These are phyloP conservation scores for Antigone vipio DNA, from an alignment of 2,113 vertebrate species.

Conservation along the genomic window DNA sequence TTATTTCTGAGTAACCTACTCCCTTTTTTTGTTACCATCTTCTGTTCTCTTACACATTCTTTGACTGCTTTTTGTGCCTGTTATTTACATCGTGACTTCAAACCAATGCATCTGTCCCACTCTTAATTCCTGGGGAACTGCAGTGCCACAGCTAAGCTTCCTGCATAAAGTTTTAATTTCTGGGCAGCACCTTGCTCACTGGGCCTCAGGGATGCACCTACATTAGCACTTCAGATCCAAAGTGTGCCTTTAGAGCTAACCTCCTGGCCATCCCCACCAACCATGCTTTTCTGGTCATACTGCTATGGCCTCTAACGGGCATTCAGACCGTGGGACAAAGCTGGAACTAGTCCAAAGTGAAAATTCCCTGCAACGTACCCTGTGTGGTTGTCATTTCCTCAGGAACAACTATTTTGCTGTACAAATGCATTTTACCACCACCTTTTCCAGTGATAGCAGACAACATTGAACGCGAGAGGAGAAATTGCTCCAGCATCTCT, in stretches of 20 bases:
- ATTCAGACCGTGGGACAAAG: background rate
- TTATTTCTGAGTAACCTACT: background rate
- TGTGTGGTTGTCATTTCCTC: background rate
- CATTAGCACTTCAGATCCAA: background rate
- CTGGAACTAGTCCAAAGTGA: background rate
- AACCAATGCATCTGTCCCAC: background rate
- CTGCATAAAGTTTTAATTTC: background rate
- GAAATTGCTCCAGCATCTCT: background rate
- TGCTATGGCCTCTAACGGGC: fast-evolving
- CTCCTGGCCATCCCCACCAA: background rate
- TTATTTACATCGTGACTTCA: conserved; percentile 1
- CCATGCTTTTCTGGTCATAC: background rate
- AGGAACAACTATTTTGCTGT: background rate
- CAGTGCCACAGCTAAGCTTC: background rate
- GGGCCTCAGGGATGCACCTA: background rate
- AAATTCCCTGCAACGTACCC: background rate
- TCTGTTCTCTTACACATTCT: conserved; percentile 9
- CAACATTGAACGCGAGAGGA: fast-evolving
- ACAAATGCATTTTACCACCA: background rate
- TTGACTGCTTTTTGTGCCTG: background rate
- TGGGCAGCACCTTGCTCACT: background rate
- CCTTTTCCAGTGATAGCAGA: background rate
- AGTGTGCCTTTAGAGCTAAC: background rate
- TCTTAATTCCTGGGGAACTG: background rate
- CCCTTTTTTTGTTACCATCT: background rate